Evolutionary conservation across 2,797 vertebrate species (phyloP), one percentile per base, ranked within the genome.

Genomic region (Oreonectes daqikongensis): DNA sequence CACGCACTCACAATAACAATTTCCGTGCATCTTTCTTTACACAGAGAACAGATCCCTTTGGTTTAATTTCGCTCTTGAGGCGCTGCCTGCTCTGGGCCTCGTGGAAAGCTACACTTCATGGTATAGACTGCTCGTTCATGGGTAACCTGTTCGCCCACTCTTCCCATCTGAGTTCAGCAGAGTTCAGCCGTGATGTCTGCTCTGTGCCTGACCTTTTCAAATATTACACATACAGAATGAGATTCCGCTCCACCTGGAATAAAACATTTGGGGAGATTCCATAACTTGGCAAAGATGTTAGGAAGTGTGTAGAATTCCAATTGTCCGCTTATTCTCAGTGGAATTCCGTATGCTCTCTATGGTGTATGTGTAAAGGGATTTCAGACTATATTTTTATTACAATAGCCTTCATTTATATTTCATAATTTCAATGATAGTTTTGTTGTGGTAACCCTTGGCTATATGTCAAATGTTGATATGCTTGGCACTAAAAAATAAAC

Each of bases 161-260:
- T 86, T 84, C 89, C 70, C 71, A 57, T 72, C 87, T 83, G 28
- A 84, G 78, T 87, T 89, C 83, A 72, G 77, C 72, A 85, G 53
- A 73, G 84, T 89, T 89, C 86, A 87, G 61, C 83, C 76, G 75
- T 73, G 83, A 84, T 81, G 81, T 84, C 87, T 89, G 84, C 86
- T 90, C 83, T 85, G 80, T 74, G 35, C 2, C 68, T 91, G 92
- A 92, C 92, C 90, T 93, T 92, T 92, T 88, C 87, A 88, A 90
- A 81, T 91, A 86, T 89, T 87, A 92, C 90, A 88, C 88, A 90
- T 89, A 88, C 75, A 84, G 86, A 91, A 92, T 91, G 84, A 92
- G 90, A 89, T 85, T 88, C 72, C 83, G 81, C 86, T 85, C 86
- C 88, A 86, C 84, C 79, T 88, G 89, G 86, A 90, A 82, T 83